Evolutionary conservation across 2,113 vertebrate genomes (phyloP).

Genomic region (Agapornis roseicollis): DNA sequence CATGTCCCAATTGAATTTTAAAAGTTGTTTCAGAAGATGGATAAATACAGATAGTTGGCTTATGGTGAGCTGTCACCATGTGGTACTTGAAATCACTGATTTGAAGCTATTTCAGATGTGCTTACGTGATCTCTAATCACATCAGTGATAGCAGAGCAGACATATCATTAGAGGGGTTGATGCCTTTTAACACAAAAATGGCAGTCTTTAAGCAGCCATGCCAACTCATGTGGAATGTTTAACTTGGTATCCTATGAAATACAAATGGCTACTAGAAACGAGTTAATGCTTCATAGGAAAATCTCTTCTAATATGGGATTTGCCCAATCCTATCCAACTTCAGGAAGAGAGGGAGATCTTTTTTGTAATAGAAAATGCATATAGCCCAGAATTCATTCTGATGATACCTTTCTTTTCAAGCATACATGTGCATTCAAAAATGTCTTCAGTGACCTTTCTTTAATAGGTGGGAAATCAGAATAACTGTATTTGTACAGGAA

Average conservation of each 20-base stretch:
- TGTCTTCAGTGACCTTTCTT: neutral
- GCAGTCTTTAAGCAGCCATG: slow-evolving; percentile 28
- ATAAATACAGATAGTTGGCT: neutral
- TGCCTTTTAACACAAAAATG: slow-evolving; percentile 32
- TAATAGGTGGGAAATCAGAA: neutral
- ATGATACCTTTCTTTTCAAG: neutral
- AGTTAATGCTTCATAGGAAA: neutral
- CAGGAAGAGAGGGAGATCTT: neutral
- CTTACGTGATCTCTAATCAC: neutral
- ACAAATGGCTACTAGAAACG: neutral
- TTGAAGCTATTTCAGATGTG: neutral
- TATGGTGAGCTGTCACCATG: neutral
- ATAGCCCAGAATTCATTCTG: neutral
- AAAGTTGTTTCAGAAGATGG: neutral
- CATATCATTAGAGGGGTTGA: neutral
- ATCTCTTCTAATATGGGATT: neutral
- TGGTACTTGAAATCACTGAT: neutral
- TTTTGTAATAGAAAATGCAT: neutral
- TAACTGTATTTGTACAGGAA: neutral
- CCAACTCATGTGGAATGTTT: neutral
- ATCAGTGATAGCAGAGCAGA: neutral
- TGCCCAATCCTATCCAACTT: neutral
- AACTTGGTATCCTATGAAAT: neutral
- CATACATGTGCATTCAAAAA: neutral
- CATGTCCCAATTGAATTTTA: neutral